Evolutionary conservation across 2,888 invertebrate genomes (phyloP).

Genomic region (Anoncus sp.): DNA sequence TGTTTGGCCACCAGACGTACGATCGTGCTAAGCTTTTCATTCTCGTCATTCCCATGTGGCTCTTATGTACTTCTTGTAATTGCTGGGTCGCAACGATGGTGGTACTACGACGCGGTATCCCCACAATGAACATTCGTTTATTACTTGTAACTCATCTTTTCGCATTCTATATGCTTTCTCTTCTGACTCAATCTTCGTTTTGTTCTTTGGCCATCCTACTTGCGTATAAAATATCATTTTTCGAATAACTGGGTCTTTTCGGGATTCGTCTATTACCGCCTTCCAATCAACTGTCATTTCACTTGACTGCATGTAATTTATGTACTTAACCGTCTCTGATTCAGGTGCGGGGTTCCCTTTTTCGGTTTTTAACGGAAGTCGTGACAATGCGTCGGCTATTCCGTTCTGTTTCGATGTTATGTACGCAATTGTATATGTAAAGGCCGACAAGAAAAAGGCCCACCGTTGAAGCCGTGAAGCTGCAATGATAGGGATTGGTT

Average conservation of each 20-base stretch:
- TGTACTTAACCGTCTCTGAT: constrained; percentile 19
- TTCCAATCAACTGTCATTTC: constrained; percentile 16
- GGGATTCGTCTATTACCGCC: constrained; percentile 11
- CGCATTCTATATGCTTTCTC: constrained; percentile 3
- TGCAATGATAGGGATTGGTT: constrained; percentile 31
- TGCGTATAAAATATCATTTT: constrained; percentile 40
- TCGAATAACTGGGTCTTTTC: constrained; percentile 6
- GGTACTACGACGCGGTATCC: constrained; percentile 51
- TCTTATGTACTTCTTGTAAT: constrained; percentile 16
- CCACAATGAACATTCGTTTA: constrained; percentile 52
- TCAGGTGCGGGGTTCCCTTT: constrained; percentile 37
- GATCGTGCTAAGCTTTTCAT: constrained; percentile 55
- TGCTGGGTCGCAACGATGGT: constrained; percentile 9
- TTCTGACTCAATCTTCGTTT: background rate
- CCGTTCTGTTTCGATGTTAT: constrained; percentile 34
- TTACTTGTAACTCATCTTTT: constrained; percentile 18
- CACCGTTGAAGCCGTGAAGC: constrained; percentile 38
- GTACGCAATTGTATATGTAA: constrained; percentile 2
- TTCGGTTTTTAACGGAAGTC: constrained; percentile 33
- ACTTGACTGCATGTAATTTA: constrained; percentile 11
- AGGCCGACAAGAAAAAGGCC: constrained; percentile 23
- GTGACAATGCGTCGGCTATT: constrained; percentile 35
- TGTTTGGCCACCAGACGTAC: constrained; percentile 54
- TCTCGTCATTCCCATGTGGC: constrained; percentile 45
- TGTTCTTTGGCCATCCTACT: constrained; percentile 46